phyloP scores from a whole-genome alignment of 1,140 invertebrate genomes.

The Linepithema humile region DNA sequence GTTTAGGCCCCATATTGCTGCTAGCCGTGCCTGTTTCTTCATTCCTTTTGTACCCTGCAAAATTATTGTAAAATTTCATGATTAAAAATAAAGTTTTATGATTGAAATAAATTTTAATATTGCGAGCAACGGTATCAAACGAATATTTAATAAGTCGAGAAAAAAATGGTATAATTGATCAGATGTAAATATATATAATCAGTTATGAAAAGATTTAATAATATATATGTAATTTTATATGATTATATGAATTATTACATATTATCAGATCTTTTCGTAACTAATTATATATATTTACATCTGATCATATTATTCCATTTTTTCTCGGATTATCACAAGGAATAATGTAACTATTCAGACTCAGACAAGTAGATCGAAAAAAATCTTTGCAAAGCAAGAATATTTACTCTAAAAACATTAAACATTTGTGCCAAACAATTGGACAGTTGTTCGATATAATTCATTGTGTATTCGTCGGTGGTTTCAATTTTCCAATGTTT shows the following conservation, averaged over 20 bases:
- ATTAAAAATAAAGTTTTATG: not conserved
- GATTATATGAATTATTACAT: too few species aligned
- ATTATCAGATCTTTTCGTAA: too few species aligned
- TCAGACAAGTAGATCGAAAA: too few species aligned
- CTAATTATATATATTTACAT: too few species aligned
- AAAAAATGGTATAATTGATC: too few species aligned
- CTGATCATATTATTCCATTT: too few species aligned
- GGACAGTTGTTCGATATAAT: conserved; percentile 83
- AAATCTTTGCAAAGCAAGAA: not conserved
- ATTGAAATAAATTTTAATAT: not conserved
- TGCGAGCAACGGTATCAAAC: not conserved
- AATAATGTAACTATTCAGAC: not conserved
- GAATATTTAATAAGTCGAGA: too few species aligned
- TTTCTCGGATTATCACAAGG: too few species aligned
- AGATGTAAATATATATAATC: too few species aligned
- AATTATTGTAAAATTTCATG: too few species aligned
- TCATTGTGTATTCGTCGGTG: conserved; percentile 60
- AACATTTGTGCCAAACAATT: conserved; percentile 83
- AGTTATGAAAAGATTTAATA: too few species aligned
- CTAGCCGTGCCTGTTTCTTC: conserved; percentile 83
- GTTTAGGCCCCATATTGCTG: conserved; percentile 85
- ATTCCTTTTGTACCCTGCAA: conserved; percentile 74
- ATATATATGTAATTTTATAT: too few species aligned
- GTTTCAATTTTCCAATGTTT: conserved; percentile 29
- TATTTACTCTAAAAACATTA: conserved; percentile 80